Conservation (phyloP, 2,113 vertebrate species). For the Eublepharis macularius region DNA sequence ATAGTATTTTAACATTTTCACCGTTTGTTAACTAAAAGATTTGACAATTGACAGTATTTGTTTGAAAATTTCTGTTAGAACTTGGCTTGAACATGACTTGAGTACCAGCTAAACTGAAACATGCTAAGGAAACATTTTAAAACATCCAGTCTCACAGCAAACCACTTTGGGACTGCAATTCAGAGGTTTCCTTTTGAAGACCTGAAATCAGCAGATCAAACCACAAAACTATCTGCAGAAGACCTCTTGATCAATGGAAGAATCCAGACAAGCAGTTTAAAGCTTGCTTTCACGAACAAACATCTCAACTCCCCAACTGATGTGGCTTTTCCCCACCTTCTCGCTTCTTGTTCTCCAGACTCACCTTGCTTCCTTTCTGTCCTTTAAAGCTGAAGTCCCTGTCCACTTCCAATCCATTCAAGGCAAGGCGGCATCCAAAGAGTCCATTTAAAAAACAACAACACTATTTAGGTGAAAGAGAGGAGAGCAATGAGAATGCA, state of each 20-base stretch:
- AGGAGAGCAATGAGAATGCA: not conserved
- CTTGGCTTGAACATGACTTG: not conserved
- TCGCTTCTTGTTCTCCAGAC: not conserved
- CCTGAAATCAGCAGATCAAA: not conserved
- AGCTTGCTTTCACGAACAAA: not conserved
- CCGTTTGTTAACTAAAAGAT: too few relatives aligned
- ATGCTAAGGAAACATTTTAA: too few relatives aligned
- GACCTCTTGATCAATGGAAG: not conserved
- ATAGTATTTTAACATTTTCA: too few relatives aligned
- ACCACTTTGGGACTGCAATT: not conserved
- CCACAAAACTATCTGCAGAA: not conserved
- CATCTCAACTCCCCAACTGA: not conserved
- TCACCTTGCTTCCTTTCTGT: not conserved
- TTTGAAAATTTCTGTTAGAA: not conserved
- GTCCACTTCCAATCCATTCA: not conserved
- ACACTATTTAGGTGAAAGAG: not conserved
- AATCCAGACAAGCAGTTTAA: not conserved
- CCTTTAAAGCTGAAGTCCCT: not conserved
- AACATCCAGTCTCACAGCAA: not conserved
- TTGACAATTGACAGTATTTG: too few relatives aligned
- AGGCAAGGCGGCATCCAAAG: not conserved
- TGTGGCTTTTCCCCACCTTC: not conserved
- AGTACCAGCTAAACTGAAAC: not conserved
- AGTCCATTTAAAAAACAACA: not conserved
- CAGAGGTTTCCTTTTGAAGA: not conserved